Percentiles rank a stretch among this genome's conserved stretches.
Evolutionary conservation across 2,888 invertebrate species (phyloP).

Genomic region (Tillus elongatus): DNA sequence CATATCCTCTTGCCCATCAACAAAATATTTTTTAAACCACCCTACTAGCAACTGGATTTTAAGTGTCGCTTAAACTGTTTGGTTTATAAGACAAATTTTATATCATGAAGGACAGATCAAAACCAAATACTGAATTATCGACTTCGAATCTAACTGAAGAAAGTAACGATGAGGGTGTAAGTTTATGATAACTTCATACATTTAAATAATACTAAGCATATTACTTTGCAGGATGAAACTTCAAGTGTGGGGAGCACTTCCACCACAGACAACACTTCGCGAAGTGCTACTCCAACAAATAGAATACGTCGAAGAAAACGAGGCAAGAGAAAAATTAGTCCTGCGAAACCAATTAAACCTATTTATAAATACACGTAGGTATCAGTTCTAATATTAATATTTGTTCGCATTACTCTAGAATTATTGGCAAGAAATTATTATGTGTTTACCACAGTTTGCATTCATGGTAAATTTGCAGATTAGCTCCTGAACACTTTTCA

Average conservation of each 20-base stretch:
- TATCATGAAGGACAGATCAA: too few relatives aligned
- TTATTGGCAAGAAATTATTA: too few relatives aligned
- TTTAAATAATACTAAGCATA: neutral
- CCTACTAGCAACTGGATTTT: too few relatives aligned
- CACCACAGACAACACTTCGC: conserved; percentile 68
- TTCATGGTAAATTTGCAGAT: too few relatives aligned
- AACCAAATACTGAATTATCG: neutral
- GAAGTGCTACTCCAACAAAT: conserved; percentile 73
- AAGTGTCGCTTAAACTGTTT: too few relatives aligned
- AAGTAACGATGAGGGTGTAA: conserved; percentile 49
- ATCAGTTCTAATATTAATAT: conserved; percentile 3
- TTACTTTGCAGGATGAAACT: conserved; percentile 57
- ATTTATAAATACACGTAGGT: conserved; percentile 70
- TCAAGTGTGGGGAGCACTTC: conserved; percentile 74
- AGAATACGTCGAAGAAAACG: conserved; percentile 48
- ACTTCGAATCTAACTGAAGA: conserved; percentile 43
- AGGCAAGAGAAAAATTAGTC: conserved; percentile 47
- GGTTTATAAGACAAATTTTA: too few relatives aligned
- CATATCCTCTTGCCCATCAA: too few relatives aligned
- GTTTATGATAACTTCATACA: conserved; percentile 10
- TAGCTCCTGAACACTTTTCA: too few relatives aligned
- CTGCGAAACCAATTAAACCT: conserved; percentile 55
- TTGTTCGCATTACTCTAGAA: too few relatives aligned
- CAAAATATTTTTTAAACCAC: too few relatives aligned
- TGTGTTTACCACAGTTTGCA: too few relatives aligned